phyloP scores from a whole-genome alignment of 1,140 invertebrate species.

The Diorhabda sublineata region DNA sequence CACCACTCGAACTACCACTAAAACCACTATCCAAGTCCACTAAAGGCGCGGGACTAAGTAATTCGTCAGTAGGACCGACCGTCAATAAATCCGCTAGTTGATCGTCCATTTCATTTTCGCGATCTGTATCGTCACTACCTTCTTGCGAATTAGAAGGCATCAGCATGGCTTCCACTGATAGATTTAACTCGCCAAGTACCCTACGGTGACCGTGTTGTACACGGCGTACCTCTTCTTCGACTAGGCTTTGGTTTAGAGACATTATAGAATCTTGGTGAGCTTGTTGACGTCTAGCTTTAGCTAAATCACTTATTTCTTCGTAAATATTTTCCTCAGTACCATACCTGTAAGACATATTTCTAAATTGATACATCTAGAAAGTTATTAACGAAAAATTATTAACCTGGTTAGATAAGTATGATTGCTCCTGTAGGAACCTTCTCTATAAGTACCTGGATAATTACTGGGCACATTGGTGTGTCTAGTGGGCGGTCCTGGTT shows the following conservation, averaged over 20 bases:
- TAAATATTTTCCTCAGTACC: conserved; percentile 84
- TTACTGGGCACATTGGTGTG: conserved; percentile 56
- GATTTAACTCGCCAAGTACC: conserved; percentile 78
- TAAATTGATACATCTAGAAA: neutral
- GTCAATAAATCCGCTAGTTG: conserved; percentile 62
- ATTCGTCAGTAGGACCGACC: conserved; percentile 68
- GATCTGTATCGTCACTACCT: conserved; percentile 47
- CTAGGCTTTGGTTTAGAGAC: conserved; percentile 60
- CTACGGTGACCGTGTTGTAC: conserved; percentile 73
- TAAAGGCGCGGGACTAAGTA: conserved; percentile 60
- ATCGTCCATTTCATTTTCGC: conserved; percentile 53
- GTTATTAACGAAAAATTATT: conserved; percentile 50
- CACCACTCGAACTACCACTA: conserved; percentile 72
- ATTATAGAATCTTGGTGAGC: conserved; percentile 41
- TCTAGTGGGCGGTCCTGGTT: conserved; percentile 55
- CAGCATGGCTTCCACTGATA: conserved; percentile 80
- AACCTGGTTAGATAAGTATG: conserved; percentile 74
- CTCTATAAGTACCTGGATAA: conserved; percentile 51
- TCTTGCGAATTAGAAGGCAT: conserved; percentile 58
- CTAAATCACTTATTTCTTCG: conserved; percentile 73
- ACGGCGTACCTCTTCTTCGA: conserved; percentile 75
- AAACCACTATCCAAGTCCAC: conserved; percentile 75
- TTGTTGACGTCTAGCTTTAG: conserved; percentile 42
- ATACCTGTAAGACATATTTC: conserved; percentile 49
- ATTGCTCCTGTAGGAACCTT: conserved; percentile 45